Base-by-base conservation (phyloP, 2,888 invertebrate genomes). In the Brachyopa scutellaris region DNA sequence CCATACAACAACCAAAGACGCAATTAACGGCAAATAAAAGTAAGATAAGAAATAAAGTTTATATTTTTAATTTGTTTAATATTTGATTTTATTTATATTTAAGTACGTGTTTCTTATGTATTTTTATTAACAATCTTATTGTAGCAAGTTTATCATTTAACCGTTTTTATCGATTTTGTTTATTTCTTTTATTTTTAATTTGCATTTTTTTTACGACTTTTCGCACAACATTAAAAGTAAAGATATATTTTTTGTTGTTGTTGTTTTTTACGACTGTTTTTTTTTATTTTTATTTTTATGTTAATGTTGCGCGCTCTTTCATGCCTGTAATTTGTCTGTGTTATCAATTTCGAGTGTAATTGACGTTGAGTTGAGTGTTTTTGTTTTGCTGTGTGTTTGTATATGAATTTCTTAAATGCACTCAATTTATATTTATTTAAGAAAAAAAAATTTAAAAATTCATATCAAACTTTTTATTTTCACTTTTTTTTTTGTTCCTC, bases 21-120 rank as follows among this genome's bases (percentile, higher is more conserved):
- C 82, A 70, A 70, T 45, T 31, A 77, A 47, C 84, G 64, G 57
- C 84, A 49, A 66, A 72, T 38, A 49, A 78, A 29, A 72, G 83
- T 83, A 83, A 78, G 83, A 78, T n/a, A 67, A 67, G 36, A 0
- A 42, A 17, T 47, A n/a, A n/a, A n/a, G n/a, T n/a, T n/a, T 38
- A 8, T 26, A 13, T 13, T 57, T 72, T 38, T 42, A 8, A 57
- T 66, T 47, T 47, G 40, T 49, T 67, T 69, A 19, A 8, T 59
- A 6, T 11, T 62, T 49, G 21, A 21, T 45, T 49, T 38, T 47
- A 21, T 61, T 76, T 13, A 61, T 26, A 17, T 61, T 77, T 47
- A 77, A 61, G 17, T 55, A 42, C 15, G 61, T 42, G 26, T 67
- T 21, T 29, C 9, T 62, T 66, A 9, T 38, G 23, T 69, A 66